phyloP scores from a whole-genome alignment of 2,888 invertebrate genomes.

The Agrotis segetum region DNA sequence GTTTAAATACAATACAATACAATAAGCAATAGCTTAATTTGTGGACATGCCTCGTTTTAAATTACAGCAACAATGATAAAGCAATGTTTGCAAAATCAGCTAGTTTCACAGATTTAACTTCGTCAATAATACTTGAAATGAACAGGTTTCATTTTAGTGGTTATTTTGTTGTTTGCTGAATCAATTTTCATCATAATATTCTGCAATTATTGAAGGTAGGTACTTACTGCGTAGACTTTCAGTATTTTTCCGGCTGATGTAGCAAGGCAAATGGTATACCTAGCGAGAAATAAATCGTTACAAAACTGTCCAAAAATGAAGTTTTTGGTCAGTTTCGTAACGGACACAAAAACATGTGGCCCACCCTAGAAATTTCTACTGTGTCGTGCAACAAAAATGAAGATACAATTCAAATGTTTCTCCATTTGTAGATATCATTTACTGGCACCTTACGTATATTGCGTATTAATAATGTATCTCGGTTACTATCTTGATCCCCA shows the following conservation, averaged over 20 bases:
- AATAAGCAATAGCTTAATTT: conserved; percentile 34
- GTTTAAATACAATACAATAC: conserved; percentile 11
- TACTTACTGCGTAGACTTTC: conserved; percentile 7
- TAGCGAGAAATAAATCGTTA: conserved; percentile 28
- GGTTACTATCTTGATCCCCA: too few species aligned
- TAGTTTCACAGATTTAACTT: conserved; percentile 32
- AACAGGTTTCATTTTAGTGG: conserved; percentile 7
- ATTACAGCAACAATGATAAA: conserved; percentile 36
- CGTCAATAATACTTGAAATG: conserved; percentile 29
- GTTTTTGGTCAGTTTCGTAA: too few species aligned
- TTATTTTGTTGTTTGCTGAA: conserved; percentile 18
- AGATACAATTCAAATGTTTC: conserved; percentile 4
- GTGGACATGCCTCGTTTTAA: conserved; percentile 30
- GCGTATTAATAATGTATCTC: too few species aligned
- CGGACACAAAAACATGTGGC: too few species aligned
- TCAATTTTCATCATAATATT: conserved; percentile 35
- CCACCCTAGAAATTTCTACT: too few species aligned
- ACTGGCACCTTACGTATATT: neutral
- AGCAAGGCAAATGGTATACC: conserved; percentile 26
- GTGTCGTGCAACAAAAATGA: too few species aligned
- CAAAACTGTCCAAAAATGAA: conserved; percentile 25
- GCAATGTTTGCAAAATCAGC: conserved; percentile 37
- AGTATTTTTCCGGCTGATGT: conserved; percentile 19
- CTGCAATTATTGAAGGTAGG: conserved; percentile 14
- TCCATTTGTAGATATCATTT: conserved; percentile 50